These are phyloP conservation scores for Gymnorhina tibicen DNA, from an alignment of 2,113 vertebrate species.

Conservation along the genomic window DNA sequence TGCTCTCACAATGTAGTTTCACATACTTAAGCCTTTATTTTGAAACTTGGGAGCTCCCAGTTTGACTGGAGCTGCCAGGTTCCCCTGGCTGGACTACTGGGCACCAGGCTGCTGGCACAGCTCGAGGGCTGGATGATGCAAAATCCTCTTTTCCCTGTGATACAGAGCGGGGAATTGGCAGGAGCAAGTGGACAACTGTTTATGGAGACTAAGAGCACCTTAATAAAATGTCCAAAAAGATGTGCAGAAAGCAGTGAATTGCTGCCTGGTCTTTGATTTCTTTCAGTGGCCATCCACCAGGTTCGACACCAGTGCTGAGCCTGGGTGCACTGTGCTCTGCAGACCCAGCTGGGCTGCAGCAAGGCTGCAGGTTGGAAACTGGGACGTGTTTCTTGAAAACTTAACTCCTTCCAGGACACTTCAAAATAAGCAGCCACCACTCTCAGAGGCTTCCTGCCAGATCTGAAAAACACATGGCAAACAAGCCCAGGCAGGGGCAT, in stretches of 20 bases:
- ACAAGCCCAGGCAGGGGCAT: neutral
- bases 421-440: neutral
- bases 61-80: neutral
- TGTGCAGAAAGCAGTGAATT: neutral
- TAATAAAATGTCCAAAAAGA: neutral
- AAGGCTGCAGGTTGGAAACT: neutral
- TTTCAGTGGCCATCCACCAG: neutral
- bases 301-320: rapidly evolving
- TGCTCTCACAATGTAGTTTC: neutral
- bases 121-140: neutral
- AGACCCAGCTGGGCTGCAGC: no score
- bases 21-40: neutral
- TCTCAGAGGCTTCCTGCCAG: neutral
- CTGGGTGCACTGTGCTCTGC: neutral
- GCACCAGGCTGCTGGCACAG: neutral
- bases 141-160: neutral
- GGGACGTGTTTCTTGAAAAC: neutral
- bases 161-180: rapidly evolving
- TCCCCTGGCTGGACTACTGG: neutral
- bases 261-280: neutral
- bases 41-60: neutral
- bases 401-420: neutral
- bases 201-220: neutral
- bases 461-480: neutral
- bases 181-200: neutral